Percentiles rank a stretch among this genome's conserved stretches.
Evolutionary conservation across 2,113 vertebrate species (phyloP).

Genomic region (human (Homo sapiens)): DNA sequence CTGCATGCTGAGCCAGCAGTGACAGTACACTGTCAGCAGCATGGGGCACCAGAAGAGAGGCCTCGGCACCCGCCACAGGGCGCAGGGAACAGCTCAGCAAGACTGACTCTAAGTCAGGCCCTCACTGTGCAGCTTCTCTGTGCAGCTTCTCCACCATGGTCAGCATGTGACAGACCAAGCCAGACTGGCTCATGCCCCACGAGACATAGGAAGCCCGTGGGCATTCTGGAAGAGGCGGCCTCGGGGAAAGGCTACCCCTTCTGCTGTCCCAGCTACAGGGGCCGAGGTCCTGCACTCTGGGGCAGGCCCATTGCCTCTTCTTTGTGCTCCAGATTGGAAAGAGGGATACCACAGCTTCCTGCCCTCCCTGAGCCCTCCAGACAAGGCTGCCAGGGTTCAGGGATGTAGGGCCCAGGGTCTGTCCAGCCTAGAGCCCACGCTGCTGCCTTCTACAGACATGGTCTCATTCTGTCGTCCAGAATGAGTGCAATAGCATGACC

Average conservation of each 20-base stretch:
- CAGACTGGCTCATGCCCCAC: fast-evolving
- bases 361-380: background rate
- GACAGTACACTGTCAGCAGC: background rate
- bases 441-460: background rate
- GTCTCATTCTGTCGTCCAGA: too few species aligned
- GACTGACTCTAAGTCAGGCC: background rate
- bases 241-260: background rate
- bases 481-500: too few species aligned
- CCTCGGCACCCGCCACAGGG: background rate
- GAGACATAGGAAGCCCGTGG: fast-evolving
- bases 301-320: background rate
- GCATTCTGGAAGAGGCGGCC: background rate
- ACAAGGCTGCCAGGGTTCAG: background rate
- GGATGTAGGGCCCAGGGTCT: background rate
- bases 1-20: fast-evolving
- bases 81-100: background rate
- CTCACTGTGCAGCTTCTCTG: too few species aligned
- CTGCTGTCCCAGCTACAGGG: background rate
- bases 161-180: fast-evolving
- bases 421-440: background rate
- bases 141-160: background rate
- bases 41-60: background rate
- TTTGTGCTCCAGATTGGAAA: background rate
- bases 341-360: fast-evolving
- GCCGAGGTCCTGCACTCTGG: background rate